A percentile compares a stretch with the other conserved stretches of the same genome.
Evolutionary conservation across 2,797 vertebrate genomes (phyloP).

Genomic region (Gambelia wislizenii): DNA sequence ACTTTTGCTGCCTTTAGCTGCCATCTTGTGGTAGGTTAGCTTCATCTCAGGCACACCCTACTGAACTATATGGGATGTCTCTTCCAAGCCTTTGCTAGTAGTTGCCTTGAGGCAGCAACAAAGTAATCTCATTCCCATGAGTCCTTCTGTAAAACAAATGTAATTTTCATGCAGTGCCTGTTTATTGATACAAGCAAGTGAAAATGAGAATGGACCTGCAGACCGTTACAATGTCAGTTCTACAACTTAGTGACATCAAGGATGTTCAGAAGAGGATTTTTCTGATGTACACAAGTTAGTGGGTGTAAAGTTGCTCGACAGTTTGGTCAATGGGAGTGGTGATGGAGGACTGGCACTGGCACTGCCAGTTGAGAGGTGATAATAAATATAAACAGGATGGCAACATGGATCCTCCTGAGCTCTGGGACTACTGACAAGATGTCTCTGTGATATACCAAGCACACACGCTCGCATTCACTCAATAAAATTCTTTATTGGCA

Average conservation of each 20-base stretch:
- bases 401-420: neutral
- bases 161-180: neutral
- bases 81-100: neutral
- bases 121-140: slow-evolving; percentile 41
- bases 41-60: slow-evolving; percentile 63
- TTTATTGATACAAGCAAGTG: slow-evolving; percentile 8
- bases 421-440: neutral
- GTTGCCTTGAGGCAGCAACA: neutral
- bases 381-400: no score
- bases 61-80: neutral
- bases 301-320: neutral
- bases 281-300: neutral
- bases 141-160: neutral
- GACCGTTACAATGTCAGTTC: neutral
- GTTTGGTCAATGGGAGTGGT: no score
- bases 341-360: no score
- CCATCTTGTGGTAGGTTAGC: slow-evolving; percentile 71
- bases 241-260: slow-evolving; percentile 3
- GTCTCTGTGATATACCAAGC: no score
- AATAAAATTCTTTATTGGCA: no score
- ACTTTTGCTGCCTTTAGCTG: slow-evolving; percentile 66
- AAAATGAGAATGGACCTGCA: slow-evolving; percentile 41
- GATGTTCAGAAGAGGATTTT: neutral
- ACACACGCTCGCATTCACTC: no score
- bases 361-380: no score